Evolutionary conservation across 2,797 vertebrate species (phyloP).

Genomic region (Chiloscyllium punctatum): DNA sequence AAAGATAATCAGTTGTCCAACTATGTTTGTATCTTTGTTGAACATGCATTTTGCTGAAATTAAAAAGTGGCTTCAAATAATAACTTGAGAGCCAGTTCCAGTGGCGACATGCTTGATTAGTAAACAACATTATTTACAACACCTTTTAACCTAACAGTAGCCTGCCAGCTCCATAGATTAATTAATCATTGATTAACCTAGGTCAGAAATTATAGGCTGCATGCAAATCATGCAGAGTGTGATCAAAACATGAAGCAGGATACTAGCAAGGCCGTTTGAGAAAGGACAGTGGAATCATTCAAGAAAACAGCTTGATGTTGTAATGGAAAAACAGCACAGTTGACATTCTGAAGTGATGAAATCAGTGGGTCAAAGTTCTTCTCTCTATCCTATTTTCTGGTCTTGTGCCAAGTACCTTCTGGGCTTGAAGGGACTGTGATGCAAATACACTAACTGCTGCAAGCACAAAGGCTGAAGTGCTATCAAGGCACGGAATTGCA

Average conservation of each 20-base stretch:
- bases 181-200: neutral
- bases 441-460: neutral
- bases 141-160: neutral
- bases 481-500: neutral
- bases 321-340: neutral
- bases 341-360: neutral
- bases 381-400: neutral
- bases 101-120: neutral
- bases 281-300: neutral
- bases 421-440: neutral
- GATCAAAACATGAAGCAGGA: neutral
- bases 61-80: neutral
- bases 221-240: neutral
- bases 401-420: neutral
- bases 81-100: neutral
- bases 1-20: neutral
- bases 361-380: neutral
- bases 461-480: neutral
- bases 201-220: neutral
- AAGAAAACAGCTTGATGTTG: neutral
- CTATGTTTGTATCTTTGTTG: neutral
- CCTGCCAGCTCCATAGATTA: neutral
- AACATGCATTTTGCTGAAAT: neutral
- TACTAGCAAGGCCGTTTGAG: neutral
- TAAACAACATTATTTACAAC: neutral